Evolutionary conservation across 2,113 vertebrate genomes (phyloP), one percentile per base, ranked within the genome.

Genomic region (Myiopsitta monachus): DNA sequence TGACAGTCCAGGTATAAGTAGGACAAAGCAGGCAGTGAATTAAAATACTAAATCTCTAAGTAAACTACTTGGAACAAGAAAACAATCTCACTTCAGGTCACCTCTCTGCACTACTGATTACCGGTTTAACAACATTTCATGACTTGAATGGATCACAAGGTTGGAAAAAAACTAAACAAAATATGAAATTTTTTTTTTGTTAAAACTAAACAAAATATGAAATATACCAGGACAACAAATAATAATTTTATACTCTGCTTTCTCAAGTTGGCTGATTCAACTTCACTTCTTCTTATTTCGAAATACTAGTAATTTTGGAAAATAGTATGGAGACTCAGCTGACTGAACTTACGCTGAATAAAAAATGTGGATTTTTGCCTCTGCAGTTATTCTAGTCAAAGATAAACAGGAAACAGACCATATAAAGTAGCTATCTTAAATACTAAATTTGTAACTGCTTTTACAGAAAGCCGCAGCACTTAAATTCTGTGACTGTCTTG

Each of bases 121-220:
- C 15, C 64, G 61, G 22, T 92, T 96, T 80, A 92, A 92, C 46
- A 94, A 63, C 80, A 82, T 91, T 92, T 96, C 30, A 33, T 22
- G 44, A 82, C 76, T 67, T 63, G 30, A 82, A 76, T 77, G 61
- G 73, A 81, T 83, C 59, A 73, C 44, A 76, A 39, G 43, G 89
- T 92, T 44, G 68, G 64, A 94, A 96, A 62, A 94, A 84, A 76
- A 23, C 5, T 36, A 30, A 94, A 47, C 8, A 59, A 70, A 83
- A 13, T 41, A 82, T 10, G 14, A 76, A 76, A 63, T 54, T n/a
- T n/a, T n/a, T n/a, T n/a, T n/a, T n/a, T n/a, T n/a, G n/a, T n/a
- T n/a, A 95, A 84, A 76, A 23, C 5, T 36, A 30, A 94, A 47
- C 8, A 59, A 70, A 83, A 13, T 41, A 82, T 10, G 14, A 76